Conservation (phyloP, 2,113 vertebrate species). For the Dicentrarchus labrax region DNA sequence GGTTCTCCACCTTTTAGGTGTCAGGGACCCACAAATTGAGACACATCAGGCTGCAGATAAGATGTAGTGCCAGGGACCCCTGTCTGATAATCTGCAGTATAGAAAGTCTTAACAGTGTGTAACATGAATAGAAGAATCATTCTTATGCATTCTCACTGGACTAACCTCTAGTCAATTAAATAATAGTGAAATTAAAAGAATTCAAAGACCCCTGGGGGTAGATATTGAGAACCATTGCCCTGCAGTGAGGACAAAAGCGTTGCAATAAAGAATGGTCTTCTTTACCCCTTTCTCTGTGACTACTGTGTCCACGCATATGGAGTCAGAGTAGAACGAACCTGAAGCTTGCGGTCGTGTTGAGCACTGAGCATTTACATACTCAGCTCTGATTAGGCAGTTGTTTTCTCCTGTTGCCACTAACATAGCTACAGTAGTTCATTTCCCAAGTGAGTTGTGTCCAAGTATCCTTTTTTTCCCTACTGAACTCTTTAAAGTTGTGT, state of each 20-base stretch:
- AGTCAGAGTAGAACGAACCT: not conserved
- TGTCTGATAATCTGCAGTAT: too few species aligned
- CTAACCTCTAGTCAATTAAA: too few species aligned
- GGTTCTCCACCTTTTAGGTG: too few species aligned
- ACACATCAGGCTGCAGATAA: too few species aligned
- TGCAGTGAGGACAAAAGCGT: constrained; percentile 2
- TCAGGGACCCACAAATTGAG: too few species aligned
- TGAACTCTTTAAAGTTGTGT: not conserved
- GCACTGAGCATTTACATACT: not conserved
- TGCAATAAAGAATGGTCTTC: not conserved
- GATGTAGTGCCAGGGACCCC: too few species aligned
- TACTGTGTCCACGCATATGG: not conserved
- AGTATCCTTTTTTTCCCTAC: not conserved
- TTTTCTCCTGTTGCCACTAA: not conserved
- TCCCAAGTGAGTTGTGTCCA: not conserved
- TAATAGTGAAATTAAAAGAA: too few species aligned
- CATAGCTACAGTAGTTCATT: not conserved
- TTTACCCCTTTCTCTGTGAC: not conserved
- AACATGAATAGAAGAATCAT: too few species aligned
- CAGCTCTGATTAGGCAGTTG: not conserved
- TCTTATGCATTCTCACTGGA: too few species aligned
- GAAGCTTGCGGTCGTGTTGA: not conserved
- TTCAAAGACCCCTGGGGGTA: too few species aligned
- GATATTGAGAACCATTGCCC: too few species aligned
- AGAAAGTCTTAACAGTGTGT: too few species aligned